Percentiles rank a stretch among this genome's conserved stretches.
These are phyloP conservation scores for Synergus japonicus DNA, from an alignment of 2,888 invertebrate species.

Conservation along the genomic window DNA sequence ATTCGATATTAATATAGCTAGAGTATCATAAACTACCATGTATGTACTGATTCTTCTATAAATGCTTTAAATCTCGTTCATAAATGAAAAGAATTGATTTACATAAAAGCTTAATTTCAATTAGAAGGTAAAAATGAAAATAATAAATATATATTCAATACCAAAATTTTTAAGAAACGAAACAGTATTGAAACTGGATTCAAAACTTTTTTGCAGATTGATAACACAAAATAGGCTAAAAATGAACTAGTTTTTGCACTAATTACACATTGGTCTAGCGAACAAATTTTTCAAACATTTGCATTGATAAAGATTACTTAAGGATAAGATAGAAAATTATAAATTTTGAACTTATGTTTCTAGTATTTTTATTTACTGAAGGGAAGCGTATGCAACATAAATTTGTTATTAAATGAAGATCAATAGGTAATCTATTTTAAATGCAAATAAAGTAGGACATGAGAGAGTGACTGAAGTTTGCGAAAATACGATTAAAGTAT, in stretches of 20 bases:
- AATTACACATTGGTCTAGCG: background rate
- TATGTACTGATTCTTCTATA: background rate
- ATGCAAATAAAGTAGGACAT: slow-evolving; percentile 3
- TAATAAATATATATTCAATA: background rate
- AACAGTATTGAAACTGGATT: background rate
- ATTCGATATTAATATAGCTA: background rate
- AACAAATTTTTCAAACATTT: background rate
- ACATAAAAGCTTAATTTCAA: background rate
- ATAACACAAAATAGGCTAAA: too few species aligned
- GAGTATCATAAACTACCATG: background rate
- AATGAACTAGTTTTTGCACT: background rate
- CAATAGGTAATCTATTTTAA: slow-evolving; percentile 10
- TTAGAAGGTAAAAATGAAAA: background rate
- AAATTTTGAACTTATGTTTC: background rate
- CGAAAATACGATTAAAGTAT: slow-evolving; percentile 1
- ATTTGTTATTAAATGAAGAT: slow-evolving; percentile 36
- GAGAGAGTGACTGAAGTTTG: background rate
- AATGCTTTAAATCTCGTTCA: background rate
- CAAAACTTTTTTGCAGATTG: background rate
- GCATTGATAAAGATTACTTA: background rate
- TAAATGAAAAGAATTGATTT: background rate
- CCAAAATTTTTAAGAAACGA: background rate
- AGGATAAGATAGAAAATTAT: background rate
- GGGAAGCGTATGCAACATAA: background rate
- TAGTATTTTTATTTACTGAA: background rate